phyloP scores from a whole-genome alignment of 2,797 vertebrate species.

The Sebastes cheni region DNA sequence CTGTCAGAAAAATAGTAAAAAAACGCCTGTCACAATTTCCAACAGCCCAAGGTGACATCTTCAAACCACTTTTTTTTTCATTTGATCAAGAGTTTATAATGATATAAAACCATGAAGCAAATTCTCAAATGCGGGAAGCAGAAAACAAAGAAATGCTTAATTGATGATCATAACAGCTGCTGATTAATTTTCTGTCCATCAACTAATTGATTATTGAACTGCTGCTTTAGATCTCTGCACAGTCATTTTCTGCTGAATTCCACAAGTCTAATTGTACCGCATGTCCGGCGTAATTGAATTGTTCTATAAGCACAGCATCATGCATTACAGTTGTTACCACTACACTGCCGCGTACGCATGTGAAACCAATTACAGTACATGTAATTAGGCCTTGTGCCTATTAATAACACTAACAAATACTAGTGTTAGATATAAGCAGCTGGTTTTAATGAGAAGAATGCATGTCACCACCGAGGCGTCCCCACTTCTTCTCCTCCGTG shows the following conservation, averaged over 20 bases:
- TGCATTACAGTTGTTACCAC: constrained; percentile 43
- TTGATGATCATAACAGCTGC: not conserved
- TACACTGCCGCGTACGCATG: constrained; percentile 32
- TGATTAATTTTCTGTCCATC: not conserved
- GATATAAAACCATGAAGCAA: not conserved
- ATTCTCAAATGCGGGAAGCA: not conserved
- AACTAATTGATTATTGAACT: not conserved
- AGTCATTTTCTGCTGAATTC: constrained; percentile 70
- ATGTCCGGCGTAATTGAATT: constrained; percentile 75
- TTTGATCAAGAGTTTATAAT: not conserved
- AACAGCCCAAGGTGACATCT: not conserved
- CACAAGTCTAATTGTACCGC: constrained; percentile 69
- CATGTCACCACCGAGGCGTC: constrained; percentile 8
- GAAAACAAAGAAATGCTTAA: not conserved
- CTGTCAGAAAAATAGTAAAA: not conserved
- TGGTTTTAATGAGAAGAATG: constrained; percentile 31
- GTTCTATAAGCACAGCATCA: constrained; percentile 63
- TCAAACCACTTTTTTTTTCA: not conserved
- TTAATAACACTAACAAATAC: constrained; percentile 61
- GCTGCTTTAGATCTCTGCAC: constrained; percentile 22
- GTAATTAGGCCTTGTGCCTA: constrained; percentile 58
- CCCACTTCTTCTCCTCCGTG: constrained; percentile 23
- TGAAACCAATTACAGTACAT: constrained; percentile 63
- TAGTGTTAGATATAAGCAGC: constrained; percentile 32
- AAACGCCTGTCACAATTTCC: not conserved